Base-by-base conservation (phyloP, 2,797 vertebrate species). In the Apodemus agrarius region DNA sequence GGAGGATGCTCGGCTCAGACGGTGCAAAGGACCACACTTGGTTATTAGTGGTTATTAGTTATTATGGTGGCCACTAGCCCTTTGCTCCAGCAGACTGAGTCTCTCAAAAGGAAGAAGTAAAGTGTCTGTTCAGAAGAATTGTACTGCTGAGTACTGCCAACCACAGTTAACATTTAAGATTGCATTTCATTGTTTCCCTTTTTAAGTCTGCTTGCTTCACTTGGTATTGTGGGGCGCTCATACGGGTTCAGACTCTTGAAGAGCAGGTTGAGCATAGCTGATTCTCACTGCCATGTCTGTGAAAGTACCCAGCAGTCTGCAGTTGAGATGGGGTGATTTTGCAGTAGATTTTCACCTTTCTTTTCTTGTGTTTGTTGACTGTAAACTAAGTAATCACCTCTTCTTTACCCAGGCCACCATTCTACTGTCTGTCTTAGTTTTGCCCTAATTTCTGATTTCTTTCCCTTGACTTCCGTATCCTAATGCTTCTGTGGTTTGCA, bases 71-170 rank as follows among this genome's bases (percentile, higher is more conserved):
- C 13, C 24, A 31, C 57, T 57, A 29, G 22, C 6, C 49, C 16
- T 43, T 75, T 22, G 14, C 46, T 54, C 43, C n/a, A 16, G 46
- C 29, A 52, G 10, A 13, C 69, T 52, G 26, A 26, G 43, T 84
- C 7, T 84, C 74, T 89, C 40, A 83, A 43, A 91, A 79, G 34
- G 59, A 86, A n/a, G 19, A 78, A 49, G 52, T 67, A 52, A 3
- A 59, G 76, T 81, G 26, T 29, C 10, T 93, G 72, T 94, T 83
- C 49, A 54, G 24, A 85, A 75, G 57, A 93, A 93, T 75, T 86
- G 31, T 17, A 85, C 26, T 90, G 17, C 21, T 46, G 52, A 43
- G 21, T 52, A 84, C 40, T 78, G 12, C 46, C 40, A 19, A 24
- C 65, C n/a, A 52, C 22, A 54, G 46, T 80, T 75, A 80, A 63